phyloP scores from a whole-genome alignment of 2,888 invertebrate species.

The Tachystola acroxantha region DNA sequence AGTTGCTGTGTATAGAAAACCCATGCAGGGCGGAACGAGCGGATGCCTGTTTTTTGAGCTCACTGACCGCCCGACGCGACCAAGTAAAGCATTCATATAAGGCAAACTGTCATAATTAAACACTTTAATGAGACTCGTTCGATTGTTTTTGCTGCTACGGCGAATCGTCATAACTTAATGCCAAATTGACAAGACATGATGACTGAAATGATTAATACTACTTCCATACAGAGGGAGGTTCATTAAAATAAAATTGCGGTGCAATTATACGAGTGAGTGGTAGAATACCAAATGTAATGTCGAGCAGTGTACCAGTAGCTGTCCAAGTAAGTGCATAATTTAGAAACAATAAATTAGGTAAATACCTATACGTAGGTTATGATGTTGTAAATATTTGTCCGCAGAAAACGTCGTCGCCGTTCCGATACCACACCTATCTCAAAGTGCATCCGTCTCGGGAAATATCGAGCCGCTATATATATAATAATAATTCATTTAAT shows the following conservation, averaged over 20 bases:
- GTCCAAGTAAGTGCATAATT: no score
- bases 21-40: conserved; percentile 46
- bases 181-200: conserved; percentile 45
- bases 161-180: conserved; percentile 68
- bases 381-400: no score
- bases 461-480: no score
- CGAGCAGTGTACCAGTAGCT: background rate
- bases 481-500: no score
- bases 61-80: conserved; percentile 35
- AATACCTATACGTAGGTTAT: no score
- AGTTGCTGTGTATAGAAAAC: conserved; percentile 35
- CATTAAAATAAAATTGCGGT: conserved; percentile 12
- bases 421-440: no score
- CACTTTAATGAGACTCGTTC: conserved; percentile 62
- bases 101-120: conserved; percentile 76
- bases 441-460: no score
- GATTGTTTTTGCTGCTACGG: conserved; percentile 53
- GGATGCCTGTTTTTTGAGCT: conserved; percentile 54
- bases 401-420: no score
- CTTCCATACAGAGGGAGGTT: conserved; percentile 30
- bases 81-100: conserved; percentile 65
- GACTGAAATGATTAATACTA: conserved; percentile 35
- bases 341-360: no score
- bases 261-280: conserved; percentile 5
- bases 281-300: conserved; percentile 2